Base-by-base conservation (phyloP, 2,888 invertebrate genomes). In the Hedya salicella region DNA sequence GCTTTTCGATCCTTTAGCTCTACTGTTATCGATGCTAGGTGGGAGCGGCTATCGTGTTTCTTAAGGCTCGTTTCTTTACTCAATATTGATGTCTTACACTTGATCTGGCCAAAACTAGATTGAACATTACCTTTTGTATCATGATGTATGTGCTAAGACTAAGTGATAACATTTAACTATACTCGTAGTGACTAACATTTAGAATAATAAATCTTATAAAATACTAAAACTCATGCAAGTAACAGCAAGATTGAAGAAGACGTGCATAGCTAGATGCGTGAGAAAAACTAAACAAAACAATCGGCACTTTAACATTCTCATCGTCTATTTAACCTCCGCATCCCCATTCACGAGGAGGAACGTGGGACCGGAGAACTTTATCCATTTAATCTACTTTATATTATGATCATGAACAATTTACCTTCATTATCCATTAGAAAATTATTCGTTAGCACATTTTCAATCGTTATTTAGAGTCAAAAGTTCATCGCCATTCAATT, bases 191-290 rank as follows among this genome's bases (percentile, higher is more conserved):
- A 76, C 89, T 91, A 91, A 91, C 88, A 89, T 83, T 87, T 85
- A 91, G 83, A 88, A 77, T 79, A 82, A 80, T 78, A 82, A 82
- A 79, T 75, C 77, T 77, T 77, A 78, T 80, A 79, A 81, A 87
- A 86, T 81, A 82, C 84, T 85, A 88, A 86, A 77, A 85, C 70
- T 77, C 92, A 91, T 92, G 92, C 92, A 90, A 82, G 80, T 81
- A 86, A 91, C 85, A 91, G 89, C 91, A 86, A 91, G 83, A 89
- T 89, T 80, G 80, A 90, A 89, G 81, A 82, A 88, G 75, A 84
- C 91, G 91, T 92, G 92, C 92, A 91, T 85, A 90, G 91, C 91
- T 90, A 89, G 87, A 91, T 91, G 92, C 92, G 92, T 91, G 91
- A 89, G 79, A 85, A 83, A 80, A 91, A 90, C 81, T 83, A 88